Percentiles rank a stretch among this genome's conserved stretches.
Conservation (phyloP, 2,113 vertebrate genomes). For the Beaufortia kweichowensis region DNA sequence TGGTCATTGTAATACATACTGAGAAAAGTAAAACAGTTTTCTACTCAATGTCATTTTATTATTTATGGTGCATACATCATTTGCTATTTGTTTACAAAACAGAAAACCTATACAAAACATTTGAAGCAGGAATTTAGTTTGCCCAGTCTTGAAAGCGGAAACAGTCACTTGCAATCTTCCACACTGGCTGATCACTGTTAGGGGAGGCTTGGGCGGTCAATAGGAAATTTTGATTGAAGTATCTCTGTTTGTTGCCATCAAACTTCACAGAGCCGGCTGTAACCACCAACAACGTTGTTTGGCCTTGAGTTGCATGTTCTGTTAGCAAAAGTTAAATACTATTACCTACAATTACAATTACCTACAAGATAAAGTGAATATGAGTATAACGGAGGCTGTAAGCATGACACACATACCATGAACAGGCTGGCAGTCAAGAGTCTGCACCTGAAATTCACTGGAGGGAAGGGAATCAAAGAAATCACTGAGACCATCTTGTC, state of each 20-base stretch:
- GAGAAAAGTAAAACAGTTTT: constrained; percentile 67
- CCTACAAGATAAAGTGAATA: neutral
- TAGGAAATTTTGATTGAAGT: constrained; percentile 96
- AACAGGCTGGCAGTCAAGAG: constrained; percentile 94
- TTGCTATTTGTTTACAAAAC: neutral
- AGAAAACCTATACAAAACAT: neutral
- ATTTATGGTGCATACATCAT: constrained; percentile 26
- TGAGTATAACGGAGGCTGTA: neutral
- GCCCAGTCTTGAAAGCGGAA: constrained; percentile 97
- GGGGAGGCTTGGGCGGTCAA: constrained; percentile 87
- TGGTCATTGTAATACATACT: constrained; percentile 56
- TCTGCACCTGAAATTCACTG: constrained; percentile 91
- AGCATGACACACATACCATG: constrained; percentile 73
- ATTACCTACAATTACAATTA: constrained; percentile 48
- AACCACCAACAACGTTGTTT: constrained; percentile 91
- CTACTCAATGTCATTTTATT: constrained; percentile 52
- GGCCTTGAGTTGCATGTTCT: constrained; percentile 94
- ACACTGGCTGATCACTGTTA: constrained; percentile 85
- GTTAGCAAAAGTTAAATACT: constrained; percentile 55
- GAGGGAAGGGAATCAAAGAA: constrained; percentile 97
- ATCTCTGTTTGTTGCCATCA: constrained; percentile 92
- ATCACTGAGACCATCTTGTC: constrained; percentile 86
- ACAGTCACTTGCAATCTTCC: constrained; percentile 97
- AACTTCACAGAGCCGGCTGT: constrained; percentile 92
- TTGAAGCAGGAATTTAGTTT: constrained; percentile 67